phyloP scores from a whole-genome alignment of 2,113 vertebrate genomes.

The Aegithalos caudatus region DNA sequence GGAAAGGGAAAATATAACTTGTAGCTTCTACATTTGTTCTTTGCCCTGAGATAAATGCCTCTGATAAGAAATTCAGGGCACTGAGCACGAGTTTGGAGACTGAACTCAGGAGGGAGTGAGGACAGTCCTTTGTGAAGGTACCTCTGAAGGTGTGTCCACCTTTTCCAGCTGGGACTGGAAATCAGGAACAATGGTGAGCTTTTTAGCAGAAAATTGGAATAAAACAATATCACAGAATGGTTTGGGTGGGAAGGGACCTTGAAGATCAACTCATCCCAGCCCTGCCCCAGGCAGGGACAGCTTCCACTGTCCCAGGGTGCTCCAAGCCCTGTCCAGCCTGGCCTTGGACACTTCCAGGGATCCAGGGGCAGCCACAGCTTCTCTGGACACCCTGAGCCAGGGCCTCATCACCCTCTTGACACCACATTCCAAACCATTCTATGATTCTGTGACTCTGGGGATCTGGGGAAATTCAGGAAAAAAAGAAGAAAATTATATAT shows the following conservation, averaged over 20 bases:
- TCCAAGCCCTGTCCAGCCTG: fast-evolving
- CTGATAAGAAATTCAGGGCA: not conserved
- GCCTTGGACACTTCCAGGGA: not conserved
- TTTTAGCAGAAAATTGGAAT: not conserved
- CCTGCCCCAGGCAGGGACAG: not conserved
- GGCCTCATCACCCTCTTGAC: not conserved
- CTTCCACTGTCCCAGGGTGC: fast-evolving
- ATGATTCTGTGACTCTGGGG: not conserved
- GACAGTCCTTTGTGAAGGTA: not conserved
- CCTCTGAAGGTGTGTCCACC: not conserved
- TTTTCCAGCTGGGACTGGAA: not conserved
- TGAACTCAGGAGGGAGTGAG: not conserved
- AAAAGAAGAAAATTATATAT: not conserved
- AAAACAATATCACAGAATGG: fast-evolving
- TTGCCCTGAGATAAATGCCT: not conserved
- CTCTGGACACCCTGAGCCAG: not conserved
- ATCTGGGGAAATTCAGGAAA: not conserved
- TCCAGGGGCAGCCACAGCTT: not conserved
- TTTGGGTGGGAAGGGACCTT: not conserved
- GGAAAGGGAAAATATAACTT: not conserved
- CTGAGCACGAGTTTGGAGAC: not conserved
- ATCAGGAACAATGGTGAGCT: not conserved
- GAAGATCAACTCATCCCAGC: not conserved
- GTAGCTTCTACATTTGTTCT: not conserved
- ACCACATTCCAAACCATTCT: not conserved